Evolutionary conservation across 2,113 vertebrate species (phyloP).

Genomic region (Taurulus bubalis): DNA sequence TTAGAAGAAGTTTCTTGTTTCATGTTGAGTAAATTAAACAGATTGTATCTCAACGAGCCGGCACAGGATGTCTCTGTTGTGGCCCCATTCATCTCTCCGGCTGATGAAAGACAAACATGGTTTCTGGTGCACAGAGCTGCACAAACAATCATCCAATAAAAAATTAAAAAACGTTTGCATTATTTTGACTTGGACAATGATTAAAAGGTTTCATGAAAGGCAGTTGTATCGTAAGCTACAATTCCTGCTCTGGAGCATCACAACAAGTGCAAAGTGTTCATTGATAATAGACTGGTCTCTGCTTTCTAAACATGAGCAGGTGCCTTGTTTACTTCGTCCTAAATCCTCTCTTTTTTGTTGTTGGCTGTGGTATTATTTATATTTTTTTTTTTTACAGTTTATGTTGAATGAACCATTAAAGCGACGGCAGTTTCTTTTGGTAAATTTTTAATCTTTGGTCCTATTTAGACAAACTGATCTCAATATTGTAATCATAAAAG

Average conservation of each 20-base stretch:
- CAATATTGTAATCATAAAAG: background rate
- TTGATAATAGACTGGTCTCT: background rate
- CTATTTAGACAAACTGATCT: background rate
- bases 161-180: background rate
- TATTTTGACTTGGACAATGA: background rate
- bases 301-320: background rate
- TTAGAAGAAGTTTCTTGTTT: background rate
- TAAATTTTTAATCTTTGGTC: background rate
- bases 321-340: background rate
- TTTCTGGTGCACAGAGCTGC: conserved; percentile 19
- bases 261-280: background rate
- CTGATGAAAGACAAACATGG: conserved; percentile 6
- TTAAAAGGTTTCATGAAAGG: background rate
- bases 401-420: background rate
- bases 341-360: background rate
- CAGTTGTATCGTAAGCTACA: background rate
- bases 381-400: background rate
- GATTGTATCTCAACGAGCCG: background rate
- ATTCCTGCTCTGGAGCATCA: background rate
- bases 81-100: background rate
- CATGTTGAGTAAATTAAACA: background rate
- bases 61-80: conserved; percentile 22
- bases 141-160: background rate
- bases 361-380: background rate
- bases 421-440: background rate